Evolutionary conservation across 2,888 invertebrate genomes (phyloP), one percentile per base, ranked within the genome.

Genomic region (Parthenolecanium corni): DNA sequence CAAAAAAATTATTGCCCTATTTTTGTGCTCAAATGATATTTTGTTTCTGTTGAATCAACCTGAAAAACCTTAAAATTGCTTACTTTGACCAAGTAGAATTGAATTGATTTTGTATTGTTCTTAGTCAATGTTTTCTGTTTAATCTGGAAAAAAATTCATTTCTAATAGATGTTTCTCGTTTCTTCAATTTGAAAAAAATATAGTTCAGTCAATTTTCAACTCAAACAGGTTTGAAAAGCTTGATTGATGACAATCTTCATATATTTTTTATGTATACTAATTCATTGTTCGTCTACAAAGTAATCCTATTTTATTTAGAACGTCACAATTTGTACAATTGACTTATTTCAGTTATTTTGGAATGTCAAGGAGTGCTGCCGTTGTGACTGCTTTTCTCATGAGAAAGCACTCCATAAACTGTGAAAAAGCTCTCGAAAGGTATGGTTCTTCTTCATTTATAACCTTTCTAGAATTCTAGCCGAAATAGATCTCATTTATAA

Each of bases 381-480:
- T 92, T 2, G 86, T 92, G 0, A 84, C 91, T 64, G 91, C 88
- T 0, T 91, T 85, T 72, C 74, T 91, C 12, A 94, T 94, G 94
- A 85, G 86, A 71, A 88, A 86, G 68, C 82, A 89, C 71, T 75
- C 80, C n/a, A 73, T 89, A 47, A 80, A 81, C 64, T 86, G 84
- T 68, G 77, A 80, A 38, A 83, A 85, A 53, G 90, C 91, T 0
- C 82, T 83, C 65, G 79, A 82, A 47, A 69, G 74, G 70, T 75
- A 69, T 42, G 14, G 18, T 12, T 21, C 25, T 12, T 16, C 20
- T 51, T 25, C 3, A 47, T 21, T 12, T 40, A 42, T 5, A 23
- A 21, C 18, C n/a, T n/a, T n/a, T 5, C 12, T 47, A 11, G 23
- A 40, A 16, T 38, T 16, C n/a, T 12, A 31, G 31, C 31, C 24